These are phyloP conservation scores for Holothuria leucospilota DNA, from an alignment of 53 echinoderm and acorn worm genomes.

Conservation along the genomic window DNA sequence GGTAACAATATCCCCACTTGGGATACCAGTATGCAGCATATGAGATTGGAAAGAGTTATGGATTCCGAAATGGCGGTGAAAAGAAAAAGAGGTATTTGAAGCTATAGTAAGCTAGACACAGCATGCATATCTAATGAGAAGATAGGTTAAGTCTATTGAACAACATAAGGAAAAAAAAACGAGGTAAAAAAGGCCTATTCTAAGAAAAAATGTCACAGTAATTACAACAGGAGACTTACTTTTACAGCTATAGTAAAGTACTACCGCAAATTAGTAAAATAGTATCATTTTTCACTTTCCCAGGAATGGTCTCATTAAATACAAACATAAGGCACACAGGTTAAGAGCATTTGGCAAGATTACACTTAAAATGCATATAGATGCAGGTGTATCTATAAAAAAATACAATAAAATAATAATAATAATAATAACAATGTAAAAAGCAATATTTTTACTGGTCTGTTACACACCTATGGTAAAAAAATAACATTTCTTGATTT, in stretches of 20 bases:
- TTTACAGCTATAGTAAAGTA: no score
- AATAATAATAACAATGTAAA: no score
- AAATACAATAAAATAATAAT: no score
- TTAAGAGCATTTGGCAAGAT: no score
- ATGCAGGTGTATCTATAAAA: no score
- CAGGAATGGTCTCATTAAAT: no score
- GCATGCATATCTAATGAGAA: constrained; percentile 21
- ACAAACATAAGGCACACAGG: no score
- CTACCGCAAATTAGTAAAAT: no score
- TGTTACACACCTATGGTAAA: constrained; percentile 28
- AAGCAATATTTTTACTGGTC: constrained; percentile 18
- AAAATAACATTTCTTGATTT: constrained; percentile 18
- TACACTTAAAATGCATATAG: no score
- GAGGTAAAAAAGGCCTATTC: neutral
- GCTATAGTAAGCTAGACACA: constrained; percentile 20
- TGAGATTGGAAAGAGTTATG: constrained; percentile 44
- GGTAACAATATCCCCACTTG: neutral
- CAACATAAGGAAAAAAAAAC: constrained; percentile 12
- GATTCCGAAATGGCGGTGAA: constrained; percentile 34
- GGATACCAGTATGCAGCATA: constrained; percentile 47
- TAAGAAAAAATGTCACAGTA: no score
- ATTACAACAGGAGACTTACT: no score
- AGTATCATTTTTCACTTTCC: no score
- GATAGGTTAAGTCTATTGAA: neutral
- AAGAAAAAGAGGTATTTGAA: constrained; percentile 31